Conservation (phyloP, 2,113 vertebrate species). For the Xenopus borealis region DNA sequence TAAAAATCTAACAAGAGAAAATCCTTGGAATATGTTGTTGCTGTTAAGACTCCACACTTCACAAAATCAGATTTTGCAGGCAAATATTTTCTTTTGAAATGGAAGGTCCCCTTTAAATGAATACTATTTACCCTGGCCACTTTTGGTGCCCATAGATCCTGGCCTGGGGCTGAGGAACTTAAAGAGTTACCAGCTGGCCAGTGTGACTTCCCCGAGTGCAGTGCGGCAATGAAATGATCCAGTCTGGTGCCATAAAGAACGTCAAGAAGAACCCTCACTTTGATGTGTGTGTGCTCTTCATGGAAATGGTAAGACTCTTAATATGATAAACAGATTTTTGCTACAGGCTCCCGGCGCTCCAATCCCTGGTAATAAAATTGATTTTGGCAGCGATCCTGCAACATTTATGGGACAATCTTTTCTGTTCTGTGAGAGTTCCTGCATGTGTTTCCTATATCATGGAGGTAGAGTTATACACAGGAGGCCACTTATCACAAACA, state of each 20-base stretch:
- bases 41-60: too few species aligned
- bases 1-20: too few species aligned
- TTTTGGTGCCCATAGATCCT: slow-evolving; percentile 67
- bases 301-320: slow-evolving; percentile 83
- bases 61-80: too few species aligned
- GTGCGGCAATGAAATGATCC: slow-evolving; percentile 77
- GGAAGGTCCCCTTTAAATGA: too few species aligned
- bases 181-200: slow-evolving; percentile 92
- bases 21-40: too few species aligned
- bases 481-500: slow-evolving; percentile 10
- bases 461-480: not conserved
- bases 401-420: slow-evolving; percentile 24
- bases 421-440: not conserved
- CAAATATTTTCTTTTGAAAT: too few species aligned
- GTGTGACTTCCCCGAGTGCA: slow-evolving; percentile 86
- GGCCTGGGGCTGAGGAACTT: slow-evolving; percentile 91
- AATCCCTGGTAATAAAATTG: slow-evolving; percentile 7
- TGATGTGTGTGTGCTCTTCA: slow-evolving; percentile 77
- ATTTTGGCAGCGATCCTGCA: not conserved
- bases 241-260: slow-evolving; percentile 88
- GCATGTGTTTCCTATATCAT: slow-evolving; percentile 38
- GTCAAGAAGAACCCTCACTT: slow-evolving; percentile 96
- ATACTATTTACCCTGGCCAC: too few species aligned
- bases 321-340: slow-evolving; percentile 27
- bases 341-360: not conserved